Percentiles rank a stretch among this genome's conserved stretches.
Evolutionary conservation across 2,113 vertebrate genomes (phyloP).

Genomic region (Atractosteus spatula): DNA sequence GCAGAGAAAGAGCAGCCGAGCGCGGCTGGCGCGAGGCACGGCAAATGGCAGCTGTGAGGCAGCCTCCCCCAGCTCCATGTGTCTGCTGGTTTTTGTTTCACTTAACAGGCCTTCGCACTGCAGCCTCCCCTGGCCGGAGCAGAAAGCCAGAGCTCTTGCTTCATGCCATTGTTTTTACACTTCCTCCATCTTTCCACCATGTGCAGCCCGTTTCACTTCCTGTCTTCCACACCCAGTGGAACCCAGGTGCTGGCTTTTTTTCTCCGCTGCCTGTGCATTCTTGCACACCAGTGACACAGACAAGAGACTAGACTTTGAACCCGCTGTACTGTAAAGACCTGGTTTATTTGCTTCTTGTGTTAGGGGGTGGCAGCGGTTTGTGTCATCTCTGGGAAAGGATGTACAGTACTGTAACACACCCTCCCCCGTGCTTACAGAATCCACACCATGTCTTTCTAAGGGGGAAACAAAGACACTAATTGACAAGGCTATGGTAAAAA

Average conservation of each 20-base stretch:
- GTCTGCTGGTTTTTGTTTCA: background rate
- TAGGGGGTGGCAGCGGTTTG: conserved; percentile 30
- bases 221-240: conserved; percentile 50
- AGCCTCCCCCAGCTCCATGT: background rate
- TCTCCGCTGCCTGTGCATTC: conserved; percentile 53
- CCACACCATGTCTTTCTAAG: background rate
- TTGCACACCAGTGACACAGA: conserved; percentile 57
- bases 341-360: conserved; percentile 57
- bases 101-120: background rate
- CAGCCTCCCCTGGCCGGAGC: background rate
- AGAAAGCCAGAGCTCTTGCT: conserved; percentile 31
- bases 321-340: conserved; percentile 66
- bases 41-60: background rate
- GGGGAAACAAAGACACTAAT: conserved; percentile 17
- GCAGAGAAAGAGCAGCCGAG: background rate
- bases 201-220: conserved; percentile 41
- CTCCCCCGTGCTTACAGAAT: conserved; percentile 15
- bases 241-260: conserved; percentile 63
- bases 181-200: conserved; percentile 75
- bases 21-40: conserved; percentile 6
- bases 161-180: conserved; percentile 58
- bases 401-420: conserved; percentile 36
- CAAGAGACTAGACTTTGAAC: conserved; percentile 63
- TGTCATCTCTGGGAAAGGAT: conserved; percentile 39
- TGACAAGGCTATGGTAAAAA: background rate